Evolutionary conservation across 1,140 invertebrate species (phyloP), one percentile per base, ranked within the genome.

Genomic region (Dolichoris vasculosae): DNA sequence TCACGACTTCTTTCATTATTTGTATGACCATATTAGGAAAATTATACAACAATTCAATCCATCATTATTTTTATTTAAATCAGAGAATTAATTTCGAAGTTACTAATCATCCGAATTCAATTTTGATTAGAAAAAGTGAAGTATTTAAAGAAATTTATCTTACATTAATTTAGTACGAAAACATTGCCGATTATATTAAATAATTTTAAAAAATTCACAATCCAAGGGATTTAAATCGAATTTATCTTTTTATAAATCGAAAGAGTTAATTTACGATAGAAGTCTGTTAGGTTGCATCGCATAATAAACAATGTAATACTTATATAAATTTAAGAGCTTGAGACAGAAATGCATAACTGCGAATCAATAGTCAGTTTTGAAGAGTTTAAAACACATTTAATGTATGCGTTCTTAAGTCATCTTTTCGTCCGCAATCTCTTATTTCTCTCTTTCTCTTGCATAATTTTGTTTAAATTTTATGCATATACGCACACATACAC

Each of bases 311-410:
- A n/a, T 84, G 38, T 48, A 38, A n/a, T 83, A 40, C 32, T 35
- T 73, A 1, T 75, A 82, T 43, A 51, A 35, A 82, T 51, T 8
- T 82, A 75, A 51, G 51, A 73, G 48, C 71, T 83, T 76, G 35
- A n/a, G 67, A 82, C 3, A 2, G 11, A 75, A 35, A 20, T 23
- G 30, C 40, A 69, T 35, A 59, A 20, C 46, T 75, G 32, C 69
- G 69, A 75, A 75, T 59, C 23, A 73, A 51, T 32, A 83, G 51
- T 75, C 69, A 38, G 20, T 83, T 71, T 30, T 48, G 30, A 30
- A 35, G 17, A 59, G 26, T n/a, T 73, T n/a, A 6, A 79, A 55
- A 69, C 55, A 78, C 71, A 78, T 79, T 15, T 84, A 82, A 83
- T 43, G 40, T 64, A 75, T 38, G 55, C 43, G 2, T 82, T 48